Percentiles rank a stretch among this genome's conserved stretches.
Evolutionary conservation across 2,797 vertebrate genomes (phyloP).

Genomic region (Podarcis lilfordi): DNA sequence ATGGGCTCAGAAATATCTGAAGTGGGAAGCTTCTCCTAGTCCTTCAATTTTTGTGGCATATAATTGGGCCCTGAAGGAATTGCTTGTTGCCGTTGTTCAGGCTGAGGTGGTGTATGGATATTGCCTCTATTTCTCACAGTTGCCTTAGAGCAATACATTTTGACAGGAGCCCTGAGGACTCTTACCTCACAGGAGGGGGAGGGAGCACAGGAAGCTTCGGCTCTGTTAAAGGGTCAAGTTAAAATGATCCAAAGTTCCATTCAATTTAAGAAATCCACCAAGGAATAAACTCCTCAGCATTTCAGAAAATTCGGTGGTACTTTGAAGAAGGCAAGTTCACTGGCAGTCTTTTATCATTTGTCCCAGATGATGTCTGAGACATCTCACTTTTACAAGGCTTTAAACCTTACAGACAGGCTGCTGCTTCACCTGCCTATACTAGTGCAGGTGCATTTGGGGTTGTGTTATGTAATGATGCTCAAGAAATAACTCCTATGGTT

Average conservation of each 20-base stretch:
- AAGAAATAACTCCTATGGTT: neutral
- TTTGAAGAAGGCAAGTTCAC: conserved; percentile 36
- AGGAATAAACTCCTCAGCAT: conserved; percentile 2
- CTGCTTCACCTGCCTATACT: rapidly evolving
- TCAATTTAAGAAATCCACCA: neutral
- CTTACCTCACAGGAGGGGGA: conserved; percentile 40
- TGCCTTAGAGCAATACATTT: conserved; percentile 41
- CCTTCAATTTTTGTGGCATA: conserved; percentile 52
- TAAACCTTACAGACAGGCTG: conserved; percentile 5
- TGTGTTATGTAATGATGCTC: neutral
- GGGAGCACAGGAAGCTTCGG: neutral
- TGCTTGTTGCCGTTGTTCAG: conserved; percentile 34
- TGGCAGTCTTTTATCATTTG: neutral
- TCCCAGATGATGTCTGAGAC: neutral
- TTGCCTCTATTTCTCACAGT: conserved; percentile 35
- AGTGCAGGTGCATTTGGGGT: rapidly evolving
- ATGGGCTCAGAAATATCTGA: conserved; percentile 50
- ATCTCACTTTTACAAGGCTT: conserved; percentile 15
- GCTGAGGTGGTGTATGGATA: neutral
- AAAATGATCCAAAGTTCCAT: conserved; percentile 36
- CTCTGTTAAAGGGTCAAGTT: conserved; percentile 27
- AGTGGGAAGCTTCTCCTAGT: conserved; percentile 33
- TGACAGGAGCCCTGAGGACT: conserved; percentile 63
- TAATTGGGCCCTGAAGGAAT: conserved; percentile 73
- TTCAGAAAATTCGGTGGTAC: conserved; percentile 32